Percentiles rank a stretch among this genome's conserved stretches.
These are phyloP conservation scores for Erpobdella octoculata DNA, from an alignment of 2,888 invertebrate species.

Conservation along the genomic window DNA sequence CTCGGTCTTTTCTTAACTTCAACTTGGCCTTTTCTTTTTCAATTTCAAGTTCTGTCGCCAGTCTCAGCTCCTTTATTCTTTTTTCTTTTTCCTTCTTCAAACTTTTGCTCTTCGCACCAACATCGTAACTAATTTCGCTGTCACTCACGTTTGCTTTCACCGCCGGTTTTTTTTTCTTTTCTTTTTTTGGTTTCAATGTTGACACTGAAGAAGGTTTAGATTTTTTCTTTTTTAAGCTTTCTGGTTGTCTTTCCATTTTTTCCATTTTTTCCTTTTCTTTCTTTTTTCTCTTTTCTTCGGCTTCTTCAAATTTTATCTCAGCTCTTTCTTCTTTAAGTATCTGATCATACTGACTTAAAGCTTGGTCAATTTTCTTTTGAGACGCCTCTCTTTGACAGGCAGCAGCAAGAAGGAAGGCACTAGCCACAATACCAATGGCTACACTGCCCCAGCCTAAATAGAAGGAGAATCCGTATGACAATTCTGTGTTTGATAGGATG, in stretches of 20 bases:
- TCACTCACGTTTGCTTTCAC: neutral
- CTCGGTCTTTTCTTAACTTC: neutral
- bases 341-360: neutral
- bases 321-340: constrained; percentile 17
- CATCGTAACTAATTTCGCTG: neutral
- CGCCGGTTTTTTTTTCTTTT: no score
- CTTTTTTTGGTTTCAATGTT: no score
- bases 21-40: neutral
- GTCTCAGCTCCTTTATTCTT: neutral
- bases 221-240: neutral
- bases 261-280: constrained; percentile 10
- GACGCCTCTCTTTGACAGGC: neutral
- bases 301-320: constrained; percentile 19
- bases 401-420: constrained; percentile 1
- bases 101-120: no score
- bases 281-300: constrained; percentile 6
- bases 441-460: constrained; percentile 21
- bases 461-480: constrained; percentile 14
- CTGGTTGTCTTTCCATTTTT: neutral
- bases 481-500: neutral
- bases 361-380: constrained; percentile 14
- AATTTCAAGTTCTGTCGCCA: neutral
- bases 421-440: neutral
- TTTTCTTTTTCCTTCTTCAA: neutral
- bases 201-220: neutral